Evolutionary conservation across 2,888 invertebrate species (phyloP).

Genomic region (Cryptophagus acutangulus): DNA sequence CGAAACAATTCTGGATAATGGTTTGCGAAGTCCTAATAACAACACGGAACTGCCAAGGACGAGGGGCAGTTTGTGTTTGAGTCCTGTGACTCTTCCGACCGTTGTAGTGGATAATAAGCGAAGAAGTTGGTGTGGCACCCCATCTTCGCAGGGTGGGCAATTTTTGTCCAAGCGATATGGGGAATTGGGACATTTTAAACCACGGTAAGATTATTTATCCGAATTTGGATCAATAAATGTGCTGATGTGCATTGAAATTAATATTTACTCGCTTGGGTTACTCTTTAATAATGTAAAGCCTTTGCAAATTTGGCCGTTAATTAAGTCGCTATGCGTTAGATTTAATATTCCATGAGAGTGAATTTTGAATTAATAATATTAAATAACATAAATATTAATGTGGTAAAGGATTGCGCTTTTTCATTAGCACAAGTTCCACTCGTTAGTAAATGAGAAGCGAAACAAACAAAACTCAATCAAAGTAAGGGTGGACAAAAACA

Average conservation of each 20-base stretch:
- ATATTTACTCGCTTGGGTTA: slow-evolving; percentile 16
- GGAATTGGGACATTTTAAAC: slow-evolving; percentile 44
- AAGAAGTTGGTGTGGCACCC: slow-evolving; percentile 45
- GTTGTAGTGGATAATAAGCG: slow-evolving; percentile 40
- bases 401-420: too few relatives aligned
- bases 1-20: slow-evolving; percentile 42
- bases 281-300: slow-evolving; percentile 15
- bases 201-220: too few relatives aligned
- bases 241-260: slow-evolving; percentile 14
- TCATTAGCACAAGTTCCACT: slow-evolving; percentile 2
- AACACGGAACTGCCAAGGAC: slow-evolving; percentile 42
- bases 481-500: neutral
- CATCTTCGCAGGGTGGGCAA: slow-evolving; percentile 32
- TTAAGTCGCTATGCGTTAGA: slow-evolving; percentile 14
- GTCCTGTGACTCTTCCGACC: slow-evolving; percentile 38
- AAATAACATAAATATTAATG: too few relatives aligned
- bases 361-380: too few relatives aligned
- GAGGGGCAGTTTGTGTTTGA: slow-evolving; percentile 44
- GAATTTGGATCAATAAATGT: too few relatives aligned
- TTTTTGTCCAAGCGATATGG: slow-evolving; percentile 39
- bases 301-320: slow-evolving; percentile 13
- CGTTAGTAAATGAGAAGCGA: slow-evolving; percentile 6
- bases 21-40: slow-evolving; percentile 45
- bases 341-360: slow-evolving; percentile 11
- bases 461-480: slow-evolving; percentile 13